Evolutionary conservation across 2,113 vertebrate species (phyloP).

Genomic region (Vulpes ferrilata): DNA sequence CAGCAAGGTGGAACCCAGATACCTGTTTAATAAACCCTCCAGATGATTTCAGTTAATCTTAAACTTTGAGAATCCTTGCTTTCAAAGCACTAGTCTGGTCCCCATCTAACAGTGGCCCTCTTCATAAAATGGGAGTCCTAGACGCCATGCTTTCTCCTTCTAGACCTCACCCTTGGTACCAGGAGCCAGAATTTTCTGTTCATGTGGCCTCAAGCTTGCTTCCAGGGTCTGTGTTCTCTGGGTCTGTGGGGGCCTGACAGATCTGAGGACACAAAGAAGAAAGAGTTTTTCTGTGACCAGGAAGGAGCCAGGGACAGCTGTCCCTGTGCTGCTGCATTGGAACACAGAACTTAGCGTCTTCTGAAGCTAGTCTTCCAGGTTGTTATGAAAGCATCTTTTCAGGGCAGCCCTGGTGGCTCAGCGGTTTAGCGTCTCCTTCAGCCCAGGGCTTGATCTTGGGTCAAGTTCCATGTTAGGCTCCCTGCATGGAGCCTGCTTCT

Average conservation of each 20-base stretch:
- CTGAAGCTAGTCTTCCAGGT: neutral
- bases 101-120: neutral
- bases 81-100: neutral
- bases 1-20: neutral
- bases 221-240: neutral
- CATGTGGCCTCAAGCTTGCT: neutral
- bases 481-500: no score
- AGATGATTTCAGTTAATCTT: neutral
- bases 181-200: neutral
- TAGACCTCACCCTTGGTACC: neutral
- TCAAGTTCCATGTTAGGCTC: no score
- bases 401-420: no score
- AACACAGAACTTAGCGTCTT: neutral
- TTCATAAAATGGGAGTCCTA: neutral
- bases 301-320: neutral
- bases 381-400: neutral
- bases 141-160: neutral
- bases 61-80: neutral
- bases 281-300: neutral
- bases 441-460: no score
- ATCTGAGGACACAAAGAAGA: neutral
- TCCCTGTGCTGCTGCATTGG: neutral
- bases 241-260: neutral
- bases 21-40: neutral
- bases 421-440: no score